Conservation (phyloP, 2,888 invertebrate species). For the Carcina quercana region DNA sequence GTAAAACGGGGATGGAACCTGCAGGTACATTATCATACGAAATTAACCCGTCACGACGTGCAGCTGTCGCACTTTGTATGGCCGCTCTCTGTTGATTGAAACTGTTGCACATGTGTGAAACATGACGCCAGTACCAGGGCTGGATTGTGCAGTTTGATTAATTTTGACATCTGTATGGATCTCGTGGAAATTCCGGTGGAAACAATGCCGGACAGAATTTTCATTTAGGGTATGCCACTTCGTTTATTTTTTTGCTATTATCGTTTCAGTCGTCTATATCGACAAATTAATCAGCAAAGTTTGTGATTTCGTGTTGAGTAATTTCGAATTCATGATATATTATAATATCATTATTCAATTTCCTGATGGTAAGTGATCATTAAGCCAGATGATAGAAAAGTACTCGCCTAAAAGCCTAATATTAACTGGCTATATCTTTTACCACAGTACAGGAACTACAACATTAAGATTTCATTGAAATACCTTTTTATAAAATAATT, state of each 20-base stretch:
- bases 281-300: not conserved
- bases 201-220: no score
- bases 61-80: slow-evolving; percentile 30
- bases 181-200: not conserved
- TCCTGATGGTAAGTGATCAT: no score
- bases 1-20: slow-evolving; percentile 19
- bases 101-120: slow-evolving; percentile 15
- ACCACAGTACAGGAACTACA: no score
- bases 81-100: slow-evolving; percentile 36
- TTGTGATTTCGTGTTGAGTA: slow-evolving; percentile 20
- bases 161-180: slow-evolving; percentile 7
- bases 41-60: slow-evolving; percentile 34
- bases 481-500: not conserved
- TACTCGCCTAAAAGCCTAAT: no score
- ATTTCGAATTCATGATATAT: slow-evolving; percentile 48
- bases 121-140: slow-evolving; percentile 10
- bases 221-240: not conserved
- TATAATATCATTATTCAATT: no score
- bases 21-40: slow-evolving; percentile 45
- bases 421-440: no score
- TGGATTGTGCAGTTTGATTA: slow-evolving; percentile 11
- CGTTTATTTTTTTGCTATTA: not conserved
- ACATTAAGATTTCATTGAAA: not conserved
- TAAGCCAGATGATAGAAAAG: no score
- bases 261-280: not conserved